Evolutionary conservation across 2,113 vertebrate genomes (phyloP), one percentile per base, ranked within the genome.

Genomic region (Ceratotherium simum): DNA sequence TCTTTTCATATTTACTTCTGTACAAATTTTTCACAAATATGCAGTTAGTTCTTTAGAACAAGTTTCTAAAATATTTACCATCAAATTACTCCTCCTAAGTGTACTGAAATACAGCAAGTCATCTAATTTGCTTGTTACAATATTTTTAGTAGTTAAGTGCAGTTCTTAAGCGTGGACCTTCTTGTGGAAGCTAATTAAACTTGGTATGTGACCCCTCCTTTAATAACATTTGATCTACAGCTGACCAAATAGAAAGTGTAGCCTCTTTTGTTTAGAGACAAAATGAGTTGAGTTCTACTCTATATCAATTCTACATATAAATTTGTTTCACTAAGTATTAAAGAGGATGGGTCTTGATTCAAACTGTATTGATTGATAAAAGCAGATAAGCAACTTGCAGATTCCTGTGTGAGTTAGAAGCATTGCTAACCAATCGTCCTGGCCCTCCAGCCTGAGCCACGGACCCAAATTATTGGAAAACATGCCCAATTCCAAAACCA

Each of bases 151-250:
- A 79, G 84, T 80, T 64, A 89, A 79, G 9, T 14, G 54, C 17
- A 94, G 17, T 84, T 90, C 60, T 94, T 96, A 33, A 13, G 8
- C 67, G 42, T 87, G 51, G 25, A 58, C 84, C 39, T 94, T 95
- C 46, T 75, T 96, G n/a, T 82, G 72, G 54, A 95, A 91, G 60
- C 67, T 95, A 89, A 97, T 95, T 81, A 96, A 91, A 92, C 94
- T 90, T 95, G 91, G 73, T 80, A 95, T 90, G 96, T 96, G 86
- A 95, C 73, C 51, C 48, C 14, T 92, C 51, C 78, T 93, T 82
- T 91, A 91, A 81, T 85, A 91, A 94, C 76, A 96, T 91, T 93
- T 95, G 42, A 60, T 92, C 56, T 87, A 64, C n/a, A 96, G 85
- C 81, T 94, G 91, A 92, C 81, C 39, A 96, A 95, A 86, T 48